Conservation (phyloP, 2,797 vertebrate species). For the Chiloscyllium punctatum region DNA sequence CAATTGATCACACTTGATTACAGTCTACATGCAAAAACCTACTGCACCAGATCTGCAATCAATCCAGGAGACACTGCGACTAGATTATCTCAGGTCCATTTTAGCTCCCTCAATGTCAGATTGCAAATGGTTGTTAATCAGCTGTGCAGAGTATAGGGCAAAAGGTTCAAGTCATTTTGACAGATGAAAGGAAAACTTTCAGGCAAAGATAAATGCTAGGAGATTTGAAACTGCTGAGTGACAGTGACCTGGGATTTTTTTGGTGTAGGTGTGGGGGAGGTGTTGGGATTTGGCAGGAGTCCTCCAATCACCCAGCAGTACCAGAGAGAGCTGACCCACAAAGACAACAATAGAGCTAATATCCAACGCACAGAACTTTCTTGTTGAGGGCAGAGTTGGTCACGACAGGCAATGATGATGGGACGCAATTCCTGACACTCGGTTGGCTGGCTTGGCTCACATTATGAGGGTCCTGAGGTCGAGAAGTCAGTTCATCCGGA, state of each 20-base stretch:
- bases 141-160: background rate
- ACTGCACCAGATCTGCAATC: background rate
- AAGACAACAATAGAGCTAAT: background rate
- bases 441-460: background rate
- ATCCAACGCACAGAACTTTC: background rate
- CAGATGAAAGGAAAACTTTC: background rate
- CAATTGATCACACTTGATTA: background rate
- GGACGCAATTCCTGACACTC: background rate
- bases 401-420: background rate
- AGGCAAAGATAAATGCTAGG: background rate
- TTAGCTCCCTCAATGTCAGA: background rate
- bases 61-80: background rate
- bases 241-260: background rate
- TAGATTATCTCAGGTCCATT: background rate
- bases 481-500: background rate
- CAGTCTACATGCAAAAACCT: background rate
- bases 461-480: too few species aligned
- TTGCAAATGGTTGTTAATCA: background rate
- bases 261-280: too few species aligned
- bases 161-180: background rate
- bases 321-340: background rate
- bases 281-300: too few species aligned
- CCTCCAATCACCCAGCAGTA: background rate
- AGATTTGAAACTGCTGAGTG: too few species aligned
- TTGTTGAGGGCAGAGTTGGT: background rate